Percentiles rank a stretch among this genome's conserved stretches.
Evolutionary conservation across 1,140 invertebrate genomes (phyloP).

Genomic region (Acyrthosiphon pisum): DNA sequence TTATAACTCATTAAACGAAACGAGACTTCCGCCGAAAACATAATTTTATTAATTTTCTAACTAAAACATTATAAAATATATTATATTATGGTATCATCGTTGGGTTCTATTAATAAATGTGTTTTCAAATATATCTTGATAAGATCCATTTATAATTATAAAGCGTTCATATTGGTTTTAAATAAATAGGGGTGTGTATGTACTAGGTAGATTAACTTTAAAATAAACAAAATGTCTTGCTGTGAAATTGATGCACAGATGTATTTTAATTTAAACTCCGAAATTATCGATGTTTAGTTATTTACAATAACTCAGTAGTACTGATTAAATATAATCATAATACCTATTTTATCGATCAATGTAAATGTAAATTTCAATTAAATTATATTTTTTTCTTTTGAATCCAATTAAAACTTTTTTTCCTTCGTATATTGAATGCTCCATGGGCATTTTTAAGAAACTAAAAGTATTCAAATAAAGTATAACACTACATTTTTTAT

Average conservation of each 20-base stretch:
- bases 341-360: neutral
- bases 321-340: neutral
- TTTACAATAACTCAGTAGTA: neutral
- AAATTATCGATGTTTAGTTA: neutral
- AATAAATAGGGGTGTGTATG: neutral
- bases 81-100: too few species aligned
- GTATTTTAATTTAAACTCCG: neutral
- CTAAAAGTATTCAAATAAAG: constrained; percentile 20
- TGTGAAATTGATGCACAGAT: neutral
- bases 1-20: neutral
- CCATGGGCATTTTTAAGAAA: neutral
- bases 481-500: neutral
- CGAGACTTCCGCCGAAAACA: neutral
- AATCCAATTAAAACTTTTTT: constrained; percentile 32
- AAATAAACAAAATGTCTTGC: too few species aligned
- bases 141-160: neutral
- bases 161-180: neutral
- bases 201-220: too few species aligned
- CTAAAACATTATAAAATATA: too few species aligned
- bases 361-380: neutral
- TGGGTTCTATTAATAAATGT: too few species aligned
- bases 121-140: neutral
- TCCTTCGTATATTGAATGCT: neutral
- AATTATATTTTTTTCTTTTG: neutral
- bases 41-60: too few species aligned